These are phyloP conservation scores for Drosophila setifemur DNA, from an alignment of 1,140 invertebrate genomes.

Conservation along the genomic window DNA sequence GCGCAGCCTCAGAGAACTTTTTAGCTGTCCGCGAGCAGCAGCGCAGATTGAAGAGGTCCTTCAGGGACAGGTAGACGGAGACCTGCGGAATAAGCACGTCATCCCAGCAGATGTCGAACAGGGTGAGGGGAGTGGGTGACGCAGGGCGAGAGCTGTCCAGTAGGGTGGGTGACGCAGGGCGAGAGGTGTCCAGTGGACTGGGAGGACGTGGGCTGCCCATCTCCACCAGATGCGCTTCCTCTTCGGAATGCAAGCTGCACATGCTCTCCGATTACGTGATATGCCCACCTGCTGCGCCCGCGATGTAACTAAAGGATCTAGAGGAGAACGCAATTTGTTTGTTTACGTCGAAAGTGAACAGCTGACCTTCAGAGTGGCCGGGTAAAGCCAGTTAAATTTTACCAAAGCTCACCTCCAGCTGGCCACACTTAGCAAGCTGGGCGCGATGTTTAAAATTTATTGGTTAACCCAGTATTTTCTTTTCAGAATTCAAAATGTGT, in stretches of 20 bases:
- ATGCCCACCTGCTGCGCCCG: not conserved
- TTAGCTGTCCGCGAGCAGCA: constrained; percentile 83
- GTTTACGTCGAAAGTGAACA: constrained; percentile 6
- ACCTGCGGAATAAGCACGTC: constrained; percentile 84
- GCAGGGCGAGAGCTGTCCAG: not conserved
- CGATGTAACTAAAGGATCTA: not conserved
- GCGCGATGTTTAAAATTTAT: no score
- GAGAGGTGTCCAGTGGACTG: not conserved
- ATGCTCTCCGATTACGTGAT: constrained; percentile 51
- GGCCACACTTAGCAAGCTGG: no score
- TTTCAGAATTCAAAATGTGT: no score
- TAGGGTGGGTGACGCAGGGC: constrained; percentile 23
- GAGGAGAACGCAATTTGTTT: constrained; percentile 15
- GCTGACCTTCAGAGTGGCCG: no score
- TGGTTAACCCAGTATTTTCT: no score
- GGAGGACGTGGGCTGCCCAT: constrained; percentile 29
- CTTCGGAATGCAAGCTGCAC: constrained; percentile 62
- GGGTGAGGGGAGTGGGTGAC: constrained; percentile 15
- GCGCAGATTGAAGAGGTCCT: constrained; percentile 84
- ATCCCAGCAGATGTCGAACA: constrained; percentile 85
- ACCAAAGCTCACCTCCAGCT: no score
- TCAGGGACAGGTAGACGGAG: constrained; percentile 82
- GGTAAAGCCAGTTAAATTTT: no score
- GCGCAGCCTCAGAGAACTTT: constrained; percentile 51
- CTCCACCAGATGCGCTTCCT: constrained; percentile 59